Base-by-base conservation (phyloP, 2,888 invertebrate genomes). In the Hyposoter didymator region DNA sequence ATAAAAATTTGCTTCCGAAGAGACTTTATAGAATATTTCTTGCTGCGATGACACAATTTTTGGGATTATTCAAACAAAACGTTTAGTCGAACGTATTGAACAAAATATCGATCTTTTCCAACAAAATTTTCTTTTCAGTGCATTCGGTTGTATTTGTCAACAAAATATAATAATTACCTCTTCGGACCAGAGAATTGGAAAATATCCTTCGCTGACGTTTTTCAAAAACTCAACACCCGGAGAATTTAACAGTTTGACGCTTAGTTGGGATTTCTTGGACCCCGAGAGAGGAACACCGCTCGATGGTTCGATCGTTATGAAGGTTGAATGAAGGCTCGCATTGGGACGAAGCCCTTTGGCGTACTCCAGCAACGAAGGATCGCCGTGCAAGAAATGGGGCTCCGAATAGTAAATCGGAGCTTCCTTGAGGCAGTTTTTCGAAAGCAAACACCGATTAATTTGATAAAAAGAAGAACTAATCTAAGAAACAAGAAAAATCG, bases 311-410 rank as follows among this genome's bases (percentile, higher is more conserved):
- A 97, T 92, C 87, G 95, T 95, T 2, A 96, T 92, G 84, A 92
- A 95, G 12, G 95, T 96, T 69, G 95, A 95, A 88, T 97, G 96
- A 52, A 94, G 94, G 75, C 94, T 94, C 84, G 93, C 94, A 10
- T 73, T n/a, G 0, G 96, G 96, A 0, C 91, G 90, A 52, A 96
- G 87, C 7, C 96, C 96, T 0, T 90, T 93, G 84, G 95, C 95
- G 90, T 94, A 95, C 0, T 94, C 94, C 6, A 95, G 89, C 10
- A 96, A 92, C 67, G 94, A 94, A 7, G 95, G 94, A 14, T 95
- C 95, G 0, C 93, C 96, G 22, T 96, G 94, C 91, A 95, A 95
- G 93, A 95, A 96, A 93, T 97, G 97, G 0, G 97, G 97, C 84
- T 96, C 94, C 0, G 96, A 96, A 19, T 95, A 94, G 52, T 96